Base-by-base conservation (phyloP, 1,140 invertebrate genomes). In the Sitophilus oryzae region DNA sequence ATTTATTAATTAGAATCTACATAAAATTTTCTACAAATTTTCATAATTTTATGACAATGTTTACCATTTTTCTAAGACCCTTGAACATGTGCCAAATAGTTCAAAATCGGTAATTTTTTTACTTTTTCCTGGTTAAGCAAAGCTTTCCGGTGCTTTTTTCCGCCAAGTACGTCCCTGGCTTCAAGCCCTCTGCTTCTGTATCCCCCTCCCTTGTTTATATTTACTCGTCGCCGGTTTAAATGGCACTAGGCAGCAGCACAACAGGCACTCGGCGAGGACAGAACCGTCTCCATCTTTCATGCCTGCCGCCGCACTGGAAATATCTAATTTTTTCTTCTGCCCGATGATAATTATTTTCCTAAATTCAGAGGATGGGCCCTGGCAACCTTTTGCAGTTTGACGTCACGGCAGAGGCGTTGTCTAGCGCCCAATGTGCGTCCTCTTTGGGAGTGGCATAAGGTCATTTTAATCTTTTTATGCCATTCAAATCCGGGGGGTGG, bases 381-480 rank as follows among this genome's bases (percentile, higher is more conserved):
- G 45, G 63, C 55, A 53, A 48, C 58, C 52, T 55, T 65, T 62
- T 63, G 62, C 62, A 62, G 37, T 58, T 47, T 66, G 69, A 71
- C 69, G 69, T 71, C 69, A 70, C 36, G 44, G 44, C 57, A 65
- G 64, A 64, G 69, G 69, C 66, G 69, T 63, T 55, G 52, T 66
- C 55, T 58, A 43, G 60, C 65, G 62, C 63, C 67, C 68, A 70
- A 70, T 71, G 60, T 71, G 59, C 65, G 65, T 62, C 62, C 58
- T 59, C 49, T 52, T 59, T 63, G 67, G 69, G 69, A 67, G 68
- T 71, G 68, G 68, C 67, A 61, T 65, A 55, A 62, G 68, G 62
- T 71, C 66, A 71, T 64, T 69, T 70, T 70, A 68, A 71, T 68
- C 68, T 69, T 71, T 71, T 70, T 66, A 71, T 71, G 59, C 68